Evolutionary conservation across 2,888 invertebrate species (phyloP).

Genomic region (Glomeris marginata): DNA sequence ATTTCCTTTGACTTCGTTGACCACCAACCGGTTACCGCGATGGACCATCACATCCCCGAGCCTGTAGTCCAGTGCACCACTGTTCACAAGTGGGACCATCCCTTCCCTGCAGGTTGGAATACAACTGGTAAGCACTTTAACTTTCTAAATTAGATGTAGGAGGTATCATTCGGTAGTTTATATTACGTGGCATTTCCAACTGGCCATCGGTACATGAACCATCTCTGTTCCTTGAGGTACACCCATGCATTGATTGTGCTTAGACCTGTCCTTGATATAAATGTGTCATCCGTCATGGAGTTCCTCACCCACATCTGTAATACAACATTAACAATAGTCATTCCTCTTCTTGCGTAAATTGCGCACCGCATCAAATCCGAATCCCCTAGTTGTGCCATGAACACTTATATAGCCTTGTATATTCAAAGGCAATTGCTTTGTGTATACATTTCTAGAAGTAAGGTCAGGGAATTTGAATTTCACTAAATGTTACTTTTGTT

Average conservation of each 20-base stretch:
- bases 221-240: constrained; percentile 5
- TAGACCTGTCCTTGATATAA: constrained; percentile 5
- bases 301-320: constrained; percentile 8
- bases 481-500: too few relatives aligned
- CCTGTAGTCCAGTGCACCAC: constrained; percentile 2
- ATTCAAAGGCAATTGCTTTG: too few relatives aligned
- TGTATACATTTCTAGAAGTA: too few relatives aligned
- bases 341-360: too few relatives aligned
- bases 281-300: background rate
- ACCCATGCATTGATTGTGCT: constrained; percentile 1
- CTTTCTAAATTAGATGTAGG: background rate
- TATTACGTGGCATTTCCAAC: constrained; percentile 6
- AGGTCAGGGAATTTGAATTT: too few relatives aligned
- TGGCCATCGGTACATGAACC: constrained; percentile 5
- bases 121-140: background rate
- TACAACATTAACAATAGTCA: too few relatives aligned
- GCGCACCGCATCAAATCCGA: too few relatives aligned
- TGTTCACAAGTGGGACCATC: constrained; percentile 1
- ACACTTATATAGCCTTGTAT: too few relatives aligned
- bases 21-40: constrained; percentile 3
- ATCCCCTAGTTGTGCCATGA: too few relatives aligned
- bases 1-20: background rate
- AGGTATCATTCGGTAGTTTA: too few relatives aligned
- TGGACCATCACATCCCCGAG: constrained; percentile 6
- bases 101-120: background rate